Base-by-base conservation (phyloP, 2,113 vertebrate species). In the Haliaeetus leucogaster region DNA sequence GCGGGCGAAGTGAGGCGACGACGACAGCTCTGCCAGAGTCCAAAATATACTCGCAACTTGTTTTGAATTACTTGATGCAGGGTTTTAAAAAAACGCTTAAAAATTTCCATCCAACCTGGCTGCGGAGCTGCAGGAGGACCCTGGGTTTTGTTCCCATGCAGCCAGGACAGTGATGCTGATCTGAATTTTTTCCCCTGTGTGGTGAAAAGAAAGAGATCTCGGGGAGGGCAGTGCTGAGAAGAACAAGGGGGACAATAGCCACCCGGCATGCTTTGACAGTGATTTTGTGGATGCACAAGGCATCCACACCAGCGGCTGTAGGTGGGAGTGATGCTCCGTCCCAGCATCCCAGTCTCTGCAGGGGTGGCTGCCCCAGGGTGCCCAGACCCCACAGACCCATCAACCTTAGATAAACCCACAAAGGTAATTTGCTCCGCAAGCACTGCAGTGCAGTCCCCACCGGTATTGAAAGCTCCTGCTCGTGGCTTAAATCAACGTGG, bases 41-140 rank as follows among this genome's bases (percentile, higher is more conserved):
- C 97, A 98, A 98, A 97, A 97, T 89, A 97, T 7, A 97, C 96
- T 96, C 6, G 0, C 63, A 58, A 82, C 77, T 95, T 95, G 95
- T 95, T 96, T 96, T n/a, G 89, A 92, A 59, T 95, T 82, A 92
- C 73, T 96, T 94, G 83, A 74, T 85, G 92, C 72, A 45, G 59
- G 47, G 68, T 72, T 95, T 96, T 70, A 40, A 91, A 90, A 87
- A 58, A 48, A 59, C 0, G 8, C 78, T 80, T 62, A 90, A 96
- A 97, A 97, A 61, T 95, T 98, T 97, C 96, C 96, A 97, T 80
- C 89, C 70, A 90, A 92, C 23, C 82, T 58, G 59, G 71, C 95
- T 82, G 83, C 2, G 3, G 73, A 88, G 83, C 88, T 48, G 84
- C 43, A 15, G 47, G 48, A 55, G 76, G 89, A 93, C 67, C 55